phyloP scores from a whole-genome alignment of 2,888 invertebrate species.

The Lysandra bellargus region DNA sequence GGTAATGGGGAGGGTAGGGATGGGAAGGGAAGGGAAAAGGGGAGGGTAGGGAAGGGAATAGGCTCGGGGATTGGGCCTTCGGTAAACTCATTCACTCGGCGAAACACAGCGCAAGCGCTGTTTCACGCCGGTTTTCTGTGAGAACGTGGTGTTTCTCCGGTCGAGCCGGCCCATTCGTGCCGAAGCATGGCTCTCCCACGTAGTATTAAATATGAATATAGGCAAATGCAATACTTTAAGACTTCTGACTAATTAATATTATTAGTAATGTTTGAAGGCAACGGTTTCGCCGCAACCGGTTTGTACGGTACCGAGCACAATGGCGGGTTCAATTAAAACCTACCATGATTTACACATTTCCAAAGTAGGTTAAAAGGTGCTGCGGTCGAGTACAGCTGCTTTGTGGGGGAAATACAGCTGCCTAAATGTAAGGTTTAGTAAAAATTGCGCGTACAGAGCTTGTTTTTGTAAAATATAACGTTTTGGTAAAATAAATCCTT shows the following conservation, averaged over 20 bases:
- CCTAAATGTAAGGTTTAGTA: not conserved
- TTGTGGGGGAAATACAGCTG: not conserved
- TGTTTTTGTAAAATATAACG: no score
- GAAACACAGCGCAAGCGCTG: no score
- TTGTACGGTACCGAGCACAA: not conserved
- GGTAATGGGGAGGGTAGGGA: no score
- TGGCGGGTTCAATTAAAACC: constrained; percentile 12
- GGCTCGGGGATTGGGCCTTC: no score
- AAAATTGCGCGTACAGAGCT: not conserved
- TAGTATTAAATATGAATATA: not conserved
- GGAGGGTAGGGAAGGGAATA: no score
- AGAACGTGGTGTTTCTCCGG: no score
- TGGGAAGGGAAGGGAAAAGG: no score
- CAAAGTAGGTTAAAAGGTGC: constrained; percentile 19
- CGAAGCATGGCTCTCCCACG: no score
- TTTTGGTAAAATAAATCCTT: no score
- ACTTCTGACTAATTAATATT: not conserved
- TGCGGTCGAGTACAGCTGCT: not conserved
- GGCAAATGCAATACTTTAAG: not conserved
- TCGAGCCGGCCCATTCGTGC: no score
- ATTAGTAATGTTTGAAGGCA: not conserved
- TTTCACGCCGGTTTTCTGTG: no score
- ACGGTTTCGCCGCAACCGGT: constrained; percentile 1
- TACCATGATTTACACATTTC: constrained; percentile 11
- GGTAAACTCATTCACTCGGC: no score